These are phyloP conservation scores for Oncorhynchus mykiss DNA, from an alignment of 2,113 vertebrate species.

Conservation along the genomic window DNA sequence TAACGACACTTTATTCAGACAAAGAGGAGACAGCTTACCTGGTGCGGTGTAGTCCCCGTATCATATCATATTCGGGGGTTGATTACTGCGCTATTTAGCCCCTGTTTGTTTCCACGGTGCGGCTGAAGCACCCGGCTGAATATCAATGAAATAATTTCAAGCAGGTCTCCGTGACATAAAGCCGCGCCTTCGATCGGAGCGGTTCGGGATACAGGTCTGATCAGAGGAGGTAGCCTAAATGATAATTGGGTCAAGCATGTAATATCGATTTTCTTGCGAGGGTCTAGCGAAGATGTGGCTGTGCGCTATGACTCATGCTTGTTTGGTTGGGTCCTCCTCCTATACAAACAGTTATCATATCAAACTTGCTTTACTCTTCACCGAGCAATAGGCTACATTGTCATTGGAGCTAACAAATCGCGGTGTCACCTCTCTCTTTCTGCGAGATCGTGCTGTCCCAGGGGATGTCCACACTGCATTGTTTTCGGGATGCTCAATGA, in stretches of 20 bases:
- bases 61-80: slow-evolving; percentile 29
- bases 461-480: not conserved
- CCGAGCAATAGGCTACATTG: not conserved
- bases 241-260: slow-evolving; percentile 36
- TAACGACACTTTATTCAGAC: not conserved
- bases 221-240: slow-evolving; percentile 40
- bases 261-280: slow-evolving; percentile 11
- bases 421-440: not conserved
- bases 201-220: slow-evolving; percentile 45
- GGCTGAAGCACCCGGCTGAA: slow-evolving; percentile 42
- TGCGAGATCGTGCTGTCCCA: not conserved
- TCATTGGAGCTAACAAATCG: not conserved
- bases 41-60: slow-evolving; percentile 34
- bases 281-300: slow-evolving; percentile 23
- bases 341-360: not conserved
- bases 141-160: slow-evolving; percentile 61
- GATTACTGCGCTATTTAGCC: slow-evolving; percentile 33
- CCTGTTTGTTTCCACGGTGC: slow-evolving; percentile 52
- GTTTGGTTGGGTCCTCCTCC: slow-evolving; percentile 14
- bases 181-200: slow-evolving; percentile 68
- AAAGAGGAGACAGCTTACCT: slow-evolving; percentile 50
- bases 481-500: not conserved
- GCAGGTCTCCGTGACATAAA: slow-evolving; percentile 60
- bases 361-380: slow-evolving; percentile 7
- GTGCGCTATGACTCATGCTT: slow-evolving; percentile 59